Evolutionary conservation across 2,888 invertebrate genomes (phyloP), one percentile per base, ranked within the genome.

Genomic region (Himalopsyche kuldschensis): DNA sequence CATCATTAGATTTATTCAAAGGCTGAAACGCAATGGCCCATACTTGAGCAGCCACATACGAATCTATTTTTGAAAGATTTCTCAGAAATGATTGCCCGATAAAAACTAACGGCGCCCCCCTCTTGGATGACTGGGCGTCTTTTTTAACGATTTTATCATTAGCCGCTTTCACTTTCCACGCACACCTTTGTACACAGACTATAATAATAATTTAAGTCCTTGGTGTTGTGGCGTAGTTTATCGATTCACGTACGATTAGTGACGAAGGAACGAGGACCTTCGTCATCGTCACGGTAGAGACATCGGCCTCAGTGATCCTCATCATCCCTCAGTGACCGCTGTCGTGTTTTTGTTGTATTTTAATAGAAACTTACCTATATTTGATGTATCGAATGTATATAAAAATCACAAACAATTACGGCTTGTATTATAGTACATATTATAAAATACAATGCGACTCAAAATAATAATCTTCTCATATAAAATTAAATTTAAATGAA

Each of bases 101-200:
- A 31, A 17, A 3, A 20, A 75, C 75, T 31, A 27, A 30, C 75
- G 75, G 32, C 55, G 55, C 55, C 55, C 20, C 4, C 55, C 55
- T 31, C 31, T n/a, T 27, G 69, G 75, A 77, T 77, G 77, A 77
- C 77, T 31, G 35, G 77, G 77, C 77, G 35, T 77, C 41, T 77
- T 77, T 30, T 76, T 32, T 77, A 77, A 77, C 77, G 77, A 77
- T 77, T 77, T 77, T 77, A 41, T 41, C 77, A 77, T 77, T 77
- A 77, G 35, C 15, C 17, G 77, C 31, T 35, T 55, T 55, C 24
- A 55, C 55, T 77, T 77, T 77, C 5, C 77, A 41, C 31, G 35
- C 41, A 35, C 32, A 75, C 75, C 31, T 75, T 31, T 75, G 30
- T 27, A 75, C 75, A 75, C n/a, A 27, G 20, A 55, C n/a, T 24